Base-by-base conservation (phyloP, 2,888 invertebrate species). In the Xanthostigma xanthostigma region DNA sequence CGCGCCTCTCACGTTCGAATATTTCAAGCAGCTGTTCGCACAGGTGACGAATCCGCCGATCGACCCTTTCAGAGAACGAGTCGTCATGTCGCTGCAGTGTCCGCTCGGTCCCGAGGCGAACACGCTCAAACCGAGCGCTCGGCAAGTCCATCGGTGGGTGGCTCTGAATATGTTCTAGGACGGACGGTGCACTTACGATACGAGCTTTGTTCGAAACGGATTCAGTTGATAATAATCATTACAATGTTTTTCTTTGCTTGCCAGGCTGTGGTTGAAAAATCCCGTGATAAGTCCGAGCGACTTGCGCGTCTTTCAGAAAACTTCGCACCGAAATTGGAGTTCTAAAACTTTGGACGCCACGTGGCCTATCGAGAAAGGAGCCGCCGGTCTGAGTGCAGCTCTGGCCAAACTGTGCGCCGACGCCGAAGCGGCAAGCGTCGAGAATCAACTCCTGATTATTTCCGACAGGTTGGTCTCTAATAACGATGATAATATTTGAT, bases 31-130 rank as follows among this genome's bases (percentile, higher is more conserved):
- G 65, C 74, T 97, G 42, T 98, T 98, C 69, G 98, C 98, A 36
- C 98, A 98, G 75, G 92, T 95, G 57, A 98, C 98, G 58, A 98
- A 98, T 73, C 98, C 98, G 6, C 98, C 98, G 5, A 97, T 98
- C 57, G 98, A 98, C 74, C 98, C 98, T 37, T 97, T 98, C 78
- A 75, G 95, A 59, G 98, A 98, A 71, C 93, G 92, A 69, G 89
- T 97, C 55, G 96, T 98, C 52, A 98, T 98, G 97, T 95, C 96
- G 0, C 73, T 98, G 66, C 83, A 91, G 53, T 96, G 96, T 62
- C 97, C 97, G 0, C 82, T 98, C 60, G 98, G 98, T 0, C 98
- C 98, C 0, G 93, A 92, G 59, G 85, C 86, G 4, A 98, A 98
- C 68, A 85, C 98, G 50, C 71, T 98, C 55, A 79, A 89, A 61